Conservation (phyloP, 2,797 vertebrate genomes). For the Apogon hyalosoma region DNA sequence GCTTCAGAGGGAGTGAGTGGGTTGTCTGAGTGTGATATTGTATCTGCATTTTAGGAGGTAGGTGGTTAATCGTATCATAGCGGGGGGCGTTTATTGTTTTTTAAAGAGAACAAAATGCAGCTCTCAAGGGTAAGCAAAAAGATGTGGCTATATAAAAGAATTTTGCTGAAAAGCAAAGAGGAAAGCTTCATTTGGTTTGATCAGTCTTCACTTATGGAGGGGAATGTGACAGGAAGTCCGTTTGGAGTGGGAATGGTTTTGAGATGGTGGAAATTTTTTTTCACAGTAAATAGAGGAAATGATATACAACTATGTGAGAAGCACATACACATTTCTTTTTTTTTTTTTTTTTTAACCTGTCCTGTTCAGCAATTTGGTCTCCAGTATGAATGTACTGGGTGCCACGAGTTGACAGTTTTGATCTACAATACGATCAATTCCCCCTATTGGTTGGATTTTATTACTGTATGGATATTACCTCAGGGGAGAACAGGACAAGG, state of each 20-base stretch:
- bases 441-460: too few relatives aligned
- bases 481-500: too few relatives aligned
- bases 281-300: conserved; percentile 10
- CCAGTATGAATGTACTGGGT: too few relatives aligned
- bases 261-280: background rate
- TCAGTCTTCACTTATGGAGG: conserved; percentile 29
- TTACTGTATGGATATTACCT: too few relatives aligned
- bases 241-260: conserved; percentile 1
- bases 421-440: too few relatives aligned
- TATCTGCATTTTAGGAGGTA: conserved; percentile 44
- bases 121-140: conserved; percentile 41
- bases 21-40: conserved; percentile 40
- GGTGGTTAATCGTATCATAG: conserved; percentile 52
- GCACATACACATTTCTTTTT: too few relatives aligned
- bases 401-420: too few relatives aligned
- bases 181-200: conserved; percentile 48
- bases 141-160: conserved; percentile 33
- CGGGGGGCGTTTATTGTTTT: conserved; percentile 50
- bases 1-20: conserved; percentile 43
- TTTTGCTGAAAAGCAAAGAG: conserved; percentile 24
- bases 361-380: too few relatives aligned
- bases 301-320: background rate
- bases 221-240: conserved; percentile 7
- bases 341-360: too few relatives aligned
- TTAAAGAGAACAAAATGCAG: conserved; percentile 43